These are phyloP conservation scores for Emydoidea blandingii DNA, from an alignment of 2,797 vertebrate species.

Conservation along the genomic window DNA sequence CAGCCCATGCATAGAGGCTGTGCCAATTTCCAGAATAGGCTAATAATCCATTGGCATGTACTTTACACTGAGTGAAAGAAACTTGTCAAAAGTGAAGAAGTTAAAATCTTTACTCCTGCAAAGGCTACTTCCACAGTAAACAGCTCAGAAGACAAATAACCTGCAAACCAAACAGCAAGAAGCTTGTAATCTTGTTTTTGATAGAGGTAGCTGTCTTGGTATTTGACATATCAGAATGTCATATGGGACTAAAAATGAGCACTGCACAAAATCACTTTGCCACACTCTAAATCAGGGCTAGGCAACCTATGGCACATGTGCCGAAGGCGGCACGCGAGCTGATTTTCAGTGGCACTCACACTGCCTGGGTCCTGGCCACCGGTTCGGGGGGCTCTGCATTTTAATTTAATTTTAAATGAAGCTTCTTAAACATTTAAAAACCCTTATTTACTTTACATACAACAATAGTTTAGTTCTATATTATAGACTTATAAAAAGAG, in stretches of 20 bases:
- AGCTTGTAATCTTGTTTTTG: not conserved
- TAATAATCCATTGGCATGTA: not conserved
- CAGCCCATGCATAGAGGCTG: not conserved
- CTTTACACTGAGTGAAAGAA: not conserved
- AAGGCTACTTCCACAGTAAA: not conserved
- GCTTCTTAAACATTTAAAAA: too few species aligned
- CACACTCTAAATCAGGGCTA: not conserved
- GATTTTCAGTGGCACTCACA: too few species aligned
- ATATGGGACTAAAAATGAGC: not conserved
- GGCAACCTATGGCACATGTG: too few species aligned
- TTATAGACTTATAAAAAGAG: too few species aligned
- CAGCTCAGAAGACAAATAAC: not conserved
- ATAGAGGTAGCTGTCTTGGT: not conserved
- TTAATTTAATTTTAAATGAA: too few species aligned
- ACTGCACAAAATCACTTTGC: not conserved
- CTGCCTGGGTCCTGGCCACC: too few species aligned
- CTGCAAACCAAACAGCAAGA: not conserved
- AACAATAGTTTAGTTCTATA: too few species aligned
- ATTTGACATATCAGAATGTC: not conserved
- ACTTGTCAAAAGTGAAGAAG: not conserved
- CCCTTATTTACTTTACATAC: too few species aligned
- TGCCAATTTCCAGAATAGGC: not conserved
- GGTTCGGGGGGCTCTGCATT: too few species aligned
- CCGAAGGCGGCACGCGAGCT: too few species aligned
- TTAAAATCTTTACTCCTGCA: not conserved